Conservation (phyloP, 1,140 invertebrate species). For the Macrobrachium nipponense region DNA sequence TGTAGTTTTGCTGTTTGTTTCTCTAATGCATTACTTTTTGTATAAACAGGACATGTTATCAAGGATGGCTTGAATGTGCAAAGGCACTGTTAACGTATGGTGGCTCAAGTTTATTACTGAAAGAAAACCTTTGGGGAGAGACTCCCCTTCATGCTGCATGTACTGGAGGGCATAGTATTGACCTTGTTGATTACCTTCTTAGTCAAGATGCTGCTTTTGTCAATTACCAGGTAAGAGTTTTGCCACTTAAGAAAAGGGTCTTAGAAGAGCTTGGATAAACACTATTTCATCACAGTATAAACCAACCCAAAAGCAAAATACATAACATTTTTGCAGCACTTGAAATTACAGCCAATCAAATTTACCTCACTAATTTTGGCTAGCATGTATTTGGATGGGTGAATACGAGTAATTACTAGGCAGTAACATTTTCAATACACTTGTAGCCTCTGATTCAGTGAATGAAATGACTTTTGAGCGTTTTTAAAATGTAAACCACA, state of each 20-base stretch:
- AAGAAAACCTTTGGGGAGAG: slow-evolving; percentile 71
- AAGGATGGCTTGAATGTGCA: slow-evolving; percentile 69
- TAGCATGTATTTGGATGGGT: too few relatives aligned
- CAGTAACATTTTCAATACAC: too few relatives aligned
- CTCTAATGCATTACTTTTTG: neutral
- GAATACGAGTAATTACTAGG: too few relatives aligned
- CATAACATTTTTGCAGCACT: too few relatives aligned
- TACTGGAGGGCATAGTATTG: slow-evolving; percentile 70
- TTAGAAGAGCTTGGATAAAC: neutral
- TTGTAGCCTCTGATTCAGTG: too few relatives aligned
- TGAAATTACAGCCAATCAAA: too few relatives aligned
- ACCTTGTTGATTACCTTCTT: slow-evolving; percentile 70
- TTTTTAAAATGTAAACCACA: too few relatives aligned
- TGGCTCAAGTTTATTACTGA: slow-evolving; percentile 67
- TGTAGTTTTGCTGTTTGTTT: too few relatives aligned
- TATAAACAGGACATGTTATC: slow-evolving; percentile 69
- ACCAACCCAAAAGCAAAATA: too few relatives aligned
- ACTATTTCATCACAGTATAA: neutral
- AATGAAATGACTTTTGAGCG: too few relatives aligned
- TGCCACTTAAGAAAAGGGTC: neutral
- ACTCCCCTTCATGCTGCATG: slow-evolving; percentile 71
- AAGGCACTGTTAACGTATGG: slow-evolving; percentile 69
- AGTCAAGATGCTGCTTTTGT: slow-evolving; percentile 69
- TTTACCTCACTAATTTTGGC: too few relatives aligned
- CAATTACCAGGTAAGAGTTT: slow-evolving; percentile 68